Conservation (phyloP, 2,888 invertebrate species). For the Coenonympha arcania region DNA sequence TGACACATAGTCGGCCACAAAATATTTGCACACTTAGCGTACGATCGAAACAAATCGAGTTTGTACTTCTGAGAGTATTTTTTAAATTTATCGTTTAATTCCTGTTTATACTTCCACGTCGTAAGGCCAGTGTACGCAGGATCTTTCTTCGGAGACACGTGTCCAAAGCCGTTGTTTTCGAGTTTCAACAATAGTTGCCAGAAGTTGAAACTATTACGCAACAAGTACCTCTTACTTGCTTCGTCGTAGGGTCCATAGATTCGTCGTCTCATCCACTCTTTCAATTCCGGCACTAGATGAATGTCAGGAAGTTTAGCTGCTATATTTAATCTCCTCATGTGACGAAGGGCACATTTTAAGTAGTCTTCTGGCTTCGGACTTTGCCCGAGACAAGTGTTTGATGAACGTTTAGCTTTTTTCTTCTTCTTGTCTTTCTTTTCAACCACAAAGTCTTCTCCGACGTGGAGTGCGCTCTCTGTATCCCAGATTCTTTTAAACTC, state of each 20-base stretch:
- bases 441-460: conserved; percentile 34
- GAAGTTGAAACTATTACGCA: conserved; percentile 39
- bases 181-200: conserved; percentile 47
- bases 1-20: conserved; percentile 63
- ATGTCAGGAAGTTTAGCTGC: conserved; percentile 60
- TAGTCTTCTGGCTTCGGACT: conserved; percentile 52
- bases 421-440: conserved; percentile 37
- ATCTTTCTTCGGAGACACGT: conserved; percentile 41
- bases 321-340: conserved; percentile 45
- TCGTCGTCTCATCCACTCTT: conserved; percentile 61
- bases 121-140: conserved; percentile 38
- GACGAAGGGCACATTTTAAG: conserved; percentile 50
- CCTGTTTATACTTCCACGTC: conserved; percentile 49
- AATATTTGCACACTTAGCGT: conserved; percentile 48
- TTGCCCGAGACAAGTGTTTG: conserved; percentile 46
- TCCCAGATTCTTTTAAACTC: conserved; percentile 58
- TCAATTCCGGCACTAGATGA: conserved; percentile 54
- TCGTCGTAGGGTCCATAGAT: conserved; percentile 45
- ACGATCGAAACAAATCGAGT: conserved; percentile 42
- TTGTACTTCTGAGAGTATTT: conserved; percentile 42
- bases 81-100: conserved; percentile 45
- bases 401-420: conserved; percentile 34
- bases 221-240: conserved; percentile 35
- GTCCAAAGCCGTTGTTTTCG: conserved; percentile 39
- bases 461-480: conserved; percentile 50